Conservation (phyloP, 2,113 vertebrate species). For the Colossoma macropomum region DNA sequence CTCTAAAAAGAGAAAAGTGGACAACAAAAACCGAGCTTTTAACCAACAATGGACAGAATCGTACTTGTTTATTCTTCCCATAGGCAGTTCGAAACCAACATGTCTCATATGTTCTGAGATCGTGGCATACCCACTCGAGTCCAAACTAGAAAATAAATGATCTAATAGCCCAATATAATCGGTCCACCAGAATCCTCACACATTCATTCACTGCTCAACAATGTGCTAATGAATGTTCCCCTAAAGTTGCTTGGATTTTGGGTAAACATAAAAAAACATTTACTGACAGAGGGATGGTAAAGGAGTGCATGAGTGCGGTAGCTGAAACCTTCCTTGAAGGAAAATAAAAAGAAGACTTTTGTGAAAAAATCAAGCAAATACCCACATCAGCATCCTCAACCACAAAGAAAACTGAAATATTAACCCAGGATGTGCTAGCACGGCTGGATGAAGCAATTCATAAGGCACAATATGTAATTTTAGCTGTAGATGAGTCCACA, state of each 20-base stretch:
- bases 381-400: slow-evolving; percentile 40
- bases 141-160: background rate
- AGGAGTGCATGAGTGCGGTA: slow-evolving; percentile 36
- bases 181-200: background rate
- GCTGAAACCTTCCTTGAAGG: slow-evolving; percentile 40
- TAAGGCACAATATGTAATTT: background rate
- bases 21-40: slow-evolving; percentile 16
- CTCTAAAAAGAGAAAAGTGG: no score
- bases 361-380: slow-evolving; percentile 54
- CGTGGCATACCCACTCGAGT: background rate
- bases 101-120: slow-evolving; percentile 20
- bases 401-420: slow-evolving; percentile 40
- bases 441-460: slow-evolving; percentile 46
- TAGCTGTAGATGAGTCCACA: slow-evolving; percentile 4
- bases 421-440: slow-evolving; percentile 28
- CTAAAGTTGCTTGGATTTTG: no score
- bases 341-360: slow-evolving; percentile 50
- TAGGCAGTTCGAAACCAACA: background rate
- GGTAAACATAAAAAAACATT: no score
- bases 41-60: slow-evolving; percentile 8
- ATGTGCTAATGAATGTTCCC: slow-evolving; percentile 26
- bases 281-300: slow-evolving; percentile 15
- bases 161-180: background rate
- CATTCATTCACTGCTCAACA: no score
- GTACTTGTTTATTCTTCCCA: slow-evolving; percentile 18